Evolutionary conservation across 2,888 invertebrate genomes (phyloP), one percentile per base, ranked within the genome.

Genomic region (Conops quadrifasciatus): DNA sequence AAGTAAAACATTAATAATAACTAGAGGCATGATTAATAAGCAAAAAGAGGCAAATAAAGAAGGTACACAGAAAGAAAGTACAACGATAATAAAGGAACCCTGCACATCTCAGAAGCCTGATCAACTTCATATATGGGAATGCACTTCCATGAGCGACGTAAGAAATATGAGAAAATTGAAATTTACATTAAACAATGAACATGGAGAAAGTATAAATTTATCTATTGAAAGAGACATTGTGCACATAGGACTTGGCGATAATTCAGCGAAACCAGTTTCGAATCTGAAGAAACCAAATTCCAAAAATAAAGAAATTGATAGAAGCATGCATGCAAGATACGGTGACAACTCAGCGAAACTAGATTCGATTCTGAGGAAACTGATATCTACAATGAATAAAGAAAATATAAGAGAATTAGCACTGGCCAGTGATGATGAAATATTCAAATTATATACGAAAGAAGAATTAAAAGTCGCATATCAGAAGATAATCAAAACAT

Each of bases 51-150:
- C 15, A 59, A 30, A n/a, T n/a, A n/a, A n/a, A n/a, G 7, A 59
- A 59, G 13, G 16, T 30, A 13, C 1, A 7, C 36, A 36, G 2
- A 24, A 30, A 59, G 4, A n/a, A 30, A n/a, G n/a, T n/a, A n/a
- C n/a, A n/a, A n/a, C n/a, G n/a, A 2, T 59, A 26, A 26, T 26
- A 11, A 30, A 59, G 24, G 4, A 56, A 9, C 21, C 2, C 3
- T 24, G 5, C 56, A 59, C 16, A 26, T 30, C 30, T 16, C 26
- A 15, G 28, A 26, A 59, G 59, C 30, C 59, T 59, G 59, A 59
- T 59, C 59, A 24, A 59, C 59, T 59, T 26, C 59, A 59, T 13
- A 59, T 59, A 30, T 59, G 26, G 26, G 26, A 59, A 59, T 59
- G 59, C 30, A 59, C 59, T 30, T 59, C 59, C 59, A 7, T 28